phyloP scores from a whole-genome alignment of 2,113 vertebrate genomes.

The Cryptotis parvus region DNA sequence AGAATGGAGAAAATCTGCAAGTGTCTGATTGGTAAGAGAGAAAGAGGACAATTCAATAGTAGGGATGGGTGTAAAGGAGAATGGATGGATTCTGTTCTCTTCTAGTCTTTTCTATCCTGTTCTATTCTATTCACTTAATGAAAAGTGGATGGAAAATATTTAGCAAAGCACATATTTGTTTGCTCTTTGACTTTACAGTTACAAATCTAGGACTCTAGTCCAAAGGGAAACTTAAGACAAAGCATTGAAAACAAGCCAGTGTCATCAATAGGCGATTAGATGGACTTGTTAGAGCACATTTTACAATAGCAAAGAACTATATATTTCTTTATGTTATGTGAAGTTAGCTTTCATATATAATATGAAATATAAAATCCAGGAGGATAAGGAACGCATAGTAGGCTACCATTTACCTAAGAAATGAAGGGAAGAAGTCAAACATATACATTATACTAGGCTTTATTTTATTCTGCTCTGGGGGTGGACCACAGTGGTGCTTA shows the following conservation, averaged over 20 bases:
- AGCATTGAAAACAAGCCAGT: neutral
- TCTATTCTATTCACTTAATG: too few species aligned
- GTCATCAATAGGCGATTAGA: neutral
- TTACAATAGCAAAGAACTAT: neutral
- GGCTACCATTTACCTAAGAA: neutral
- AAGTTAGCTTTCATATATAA: neutral
- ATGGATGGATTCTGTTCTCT: neutral
- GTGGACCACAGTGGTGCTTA: too few species aligned
- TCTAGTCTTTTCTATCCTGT: too few species aligned
- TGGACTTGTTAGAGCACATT: neutral
- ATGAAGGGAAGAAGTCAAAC: neutral
- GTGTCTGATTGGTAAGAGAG: neutral
- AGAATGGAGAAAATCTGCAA: neutral
- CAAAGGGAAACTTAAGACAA: neutral
- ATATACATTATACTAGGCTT: neutral
- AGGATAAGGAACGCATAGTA: neutral
- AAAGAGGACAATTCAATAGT: neutral
- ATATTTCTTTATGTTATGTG: neutral
- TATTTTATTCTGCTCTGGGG: too few species aligned
- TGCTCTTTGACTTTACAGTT: conserved; percentile 10
- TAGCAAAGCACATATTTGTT: conserved; percentile 2
- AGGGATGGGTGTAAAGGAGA: neutral
- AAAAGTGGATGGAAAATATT: neutral
- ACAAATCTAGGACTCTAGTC: neutral
- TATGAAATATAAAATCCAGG: neutral